Conservation (phyloP, 2,888 invertebrate genomes). For the Thera obeliscata region DNA sequence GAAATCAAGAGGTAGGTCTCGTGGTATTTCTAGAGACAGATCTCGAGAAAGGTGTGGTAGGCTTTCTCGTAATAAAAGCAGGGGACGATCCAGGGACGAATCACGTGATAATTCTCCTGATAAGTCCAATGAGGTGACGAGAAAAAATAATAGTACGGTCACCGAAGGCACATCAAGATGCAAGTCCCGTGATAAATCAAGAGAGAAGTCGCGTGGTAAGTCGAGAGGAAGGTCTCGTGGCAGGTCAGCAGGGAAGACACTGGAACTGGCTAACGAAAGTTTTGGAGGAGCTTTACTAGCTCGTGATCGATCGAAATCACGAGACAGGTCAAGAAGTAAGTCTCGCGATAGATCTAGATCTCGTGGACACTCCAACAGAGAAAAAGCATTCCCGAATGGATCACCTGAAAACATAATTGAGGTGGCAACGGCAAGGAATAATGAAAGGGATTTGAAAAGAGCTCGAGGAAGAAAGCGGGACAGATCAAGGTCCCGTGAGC, state of each 20-base stretch:
- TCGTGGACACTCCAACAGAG: not conserved
- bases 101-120: not conserved
- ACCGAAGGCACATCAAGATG: not conserved
- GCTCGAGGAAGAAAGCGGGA: slow-evolving; percentile 7
- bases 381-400: not conserved
- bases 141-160: not conserved
- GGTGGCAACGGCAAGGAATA: not conserved
- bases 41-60: not conserved
- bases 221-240: slow-evolving; percentile 9
- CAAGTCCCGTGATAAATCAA: slow-evolving; percentile 12
- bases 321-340: slow-evolving; percentile 27
- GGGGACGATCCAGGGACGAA: not conserved
- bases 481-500: slow-evolving; percentile 17
- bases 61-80: not conserved
- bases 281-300: no score
- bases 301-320: no score
- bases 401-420: not conserved
- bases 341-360: slow-evolving; percentile 30
- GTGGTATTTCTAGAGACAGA: slow-evolving; percentile 4
- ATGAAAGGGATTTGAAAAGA: not conserved
- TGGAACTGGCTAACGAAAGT: no score
- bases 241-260: not conserved
- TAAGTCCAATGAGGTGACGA: not conserved
- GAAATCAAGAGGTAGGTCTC: slow-evolving; percentile 19
- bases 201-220: slow-evolving; percentile 29